phyloP scores from a whole-genome alignment of 2,113 vertebrate species.

The Barnardius zonarius region DNA sequence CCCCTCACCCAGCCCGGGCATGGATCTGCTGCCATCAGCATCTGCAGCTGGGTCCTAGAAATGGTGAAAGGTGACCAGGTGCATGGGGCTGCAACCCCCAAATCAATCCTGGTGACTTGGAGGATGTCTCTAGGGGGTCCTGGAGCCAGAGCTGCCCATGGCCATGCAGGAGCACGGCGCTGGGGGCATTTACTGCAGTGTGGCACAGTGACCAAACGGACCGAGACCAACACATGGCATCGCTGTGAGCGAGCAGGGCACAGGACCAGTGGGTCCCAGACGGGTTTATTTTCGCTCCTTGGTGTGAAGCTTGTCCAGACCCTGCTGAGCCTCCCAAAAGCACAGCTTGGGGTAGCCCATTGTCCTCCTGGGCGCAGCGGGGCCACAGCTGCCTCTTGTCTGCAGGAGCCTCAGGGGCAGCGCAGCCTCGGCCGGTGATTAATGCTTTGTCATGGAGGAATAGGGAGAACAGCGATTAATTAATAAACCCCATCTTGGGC shows the following conservation, averaged over 20 bases:
- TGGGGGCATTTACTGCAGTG: too few species aligned
- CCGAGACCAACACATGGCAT: accelerated
- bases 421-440: neutral
- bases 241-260: accelerated
- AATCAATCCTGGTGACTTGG: neutral
- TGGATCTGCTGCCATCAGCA: neutral
- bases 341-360: accelerated
- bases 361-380: accelerated
- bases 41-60: neutral
- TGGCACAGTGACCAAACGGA: accelerated
- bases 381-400: constrained; percentile 56
- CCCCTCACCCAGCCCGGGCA: accelerated
- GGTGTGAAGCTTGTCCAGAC: neutral
- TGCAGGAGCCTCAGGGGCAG: constrained; percentile 30
- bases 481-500: neutral
- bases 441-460: constrained; percentile 18
- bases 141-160: neutral
- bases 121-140: neutral
- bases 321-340: neutral
- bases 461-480: constrained; percentile 30
- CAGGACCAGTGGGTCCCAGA: neutral
- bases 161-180: accelerated
- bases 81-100: neutral
- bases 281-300: accelerated
- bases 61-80: accelerated